These are phyloP conservation scores for Neopipo cinnamomea DNA, from an alignment of 2,113 vertebrate genomes.

Conservation along the genomic window DNA sequence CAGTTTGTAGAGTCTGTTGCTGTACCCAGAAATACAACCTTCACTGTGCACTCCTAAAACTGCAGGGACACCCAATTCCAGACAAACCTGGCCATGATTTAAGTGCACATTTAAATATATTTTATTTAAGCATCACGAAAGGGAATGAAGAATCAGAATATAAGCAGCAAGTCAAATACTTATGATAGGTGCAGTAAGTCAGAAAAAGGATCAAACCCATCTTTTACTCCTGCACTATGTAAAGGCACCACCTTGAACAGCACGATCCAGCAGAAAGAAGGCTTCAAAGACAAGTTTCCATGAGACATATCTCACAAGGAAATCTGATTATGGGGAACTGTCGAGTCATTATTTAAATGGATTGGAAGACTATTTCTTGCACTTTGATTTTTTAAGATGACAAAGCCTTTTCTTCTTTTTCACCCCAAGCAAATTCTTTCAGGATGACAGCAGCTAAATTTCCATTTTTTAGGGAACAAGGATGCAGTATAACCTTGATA, in stretches of 20 bases:
- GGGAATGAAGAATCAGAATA: neutral
- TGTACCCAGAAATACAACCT: neutral
- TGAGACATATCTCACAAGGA: neutral
- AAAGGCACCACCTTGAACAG: neutral
- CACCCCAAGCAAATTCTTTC: neutral
- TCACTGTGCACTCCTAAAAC: neutral
- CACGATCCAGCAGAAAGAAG: neutral
- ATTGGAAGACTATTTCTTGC: neutral
- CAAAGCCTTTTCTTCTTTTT: neutral
- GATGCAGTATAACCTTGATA: neutral
- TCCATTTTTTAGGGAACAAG: neutral
- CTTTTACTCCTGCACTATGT: neutral
- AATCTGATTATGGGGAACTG: neutral
- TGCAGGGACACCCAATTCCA: neutral
- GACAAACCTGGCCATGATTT: neutral
- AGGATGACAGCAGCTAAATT: neutral
- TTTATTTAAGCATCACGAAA: neutral
- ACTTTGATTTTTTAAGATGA: neutral
- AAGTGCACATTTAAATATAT: neutral
- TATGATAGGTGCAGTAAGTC: neutral
- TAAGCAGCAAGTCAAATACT: neutral
- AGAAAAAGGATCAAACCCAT: neutral
- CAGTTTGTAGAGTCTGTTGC: neutral
- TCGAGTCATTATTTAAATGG: neutral
- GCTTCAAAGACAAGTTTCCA: neutral